These are phyloP conservation scores for Selenia dentaria DNA, from an alignment of 2,888 invertebrate species.

Conservation along the genomic window DNA sequence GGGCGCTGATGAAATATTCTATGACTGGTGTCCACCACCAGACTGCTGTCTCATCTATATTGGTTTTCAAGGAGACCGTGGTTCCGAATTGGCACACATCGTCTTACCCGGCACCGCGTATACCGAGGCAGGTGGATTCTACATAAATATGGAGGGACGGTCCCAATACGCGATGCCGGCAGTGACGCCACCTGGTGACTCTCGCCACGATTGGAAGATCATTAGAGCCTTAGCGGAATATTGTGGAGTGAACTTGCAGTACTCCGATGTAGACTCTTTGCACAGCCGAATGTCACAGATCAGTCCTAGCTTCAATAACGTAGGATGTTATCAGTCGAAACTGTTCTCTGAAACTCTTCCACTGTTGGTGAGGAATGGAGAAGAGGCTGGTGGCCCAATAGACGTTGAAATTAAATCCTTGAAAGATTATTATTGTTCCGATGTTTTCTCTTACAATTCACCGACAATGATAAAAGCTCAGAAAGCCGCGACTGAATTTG, in stretches of 20 bases:
- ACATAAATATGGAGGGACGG: constrained; percentile 98
- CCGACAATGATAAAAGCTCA: constrained; percentile 64
- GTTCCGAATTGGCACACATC: constrained; percentile 94
- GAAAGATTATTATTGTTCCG: constrained; percentile 69
- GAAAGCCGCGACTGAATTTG: constrained; percentile 52
- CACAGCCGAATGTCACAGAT: constrained; percentile 58
- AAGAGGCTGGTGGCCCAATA: constrained; percentile 21
- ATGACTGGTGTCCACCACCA: constrained; percentile 90
- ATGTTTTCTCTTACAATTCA: constrained; percentile 67
- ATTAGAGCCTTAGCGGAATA: constrained; percentile 82
- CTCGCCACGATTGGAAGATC: constrained; percentile 99
- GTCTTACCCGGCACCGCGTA: constrained; percentile 98
- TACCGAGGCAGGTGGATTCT: constrained; percentile 97
- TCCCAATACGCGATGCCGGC: constrained; percentile 95
- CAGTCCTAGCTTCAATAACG: constrained; percentile 61
- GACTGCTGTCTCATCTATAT: constrained; percentile 93
- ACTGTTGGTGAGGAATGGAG: not conserved
- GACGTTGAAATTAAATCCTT: constrained; percentile 57
- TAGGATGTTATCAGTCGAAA: constrained; percentile 57
- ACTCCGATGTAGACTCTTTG: constrained; percentile 53
- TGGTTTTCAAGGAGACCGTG: constrained; percentile 98
- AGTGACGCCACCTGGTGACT: constrained; percentile 95
- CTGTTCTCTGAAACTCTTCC: constrained; percentile 39
- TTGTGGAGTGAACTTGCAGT: constrained; percentile 51
- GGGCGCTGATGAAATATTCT: constrained; percentile 95